Percentiles rank a stretch among this genome's conserved stretches.
Evolutionary conservation across 1,140 invertebrate genomes (phyloP).

Genomic region (Cyclina sinensis): DNA sequence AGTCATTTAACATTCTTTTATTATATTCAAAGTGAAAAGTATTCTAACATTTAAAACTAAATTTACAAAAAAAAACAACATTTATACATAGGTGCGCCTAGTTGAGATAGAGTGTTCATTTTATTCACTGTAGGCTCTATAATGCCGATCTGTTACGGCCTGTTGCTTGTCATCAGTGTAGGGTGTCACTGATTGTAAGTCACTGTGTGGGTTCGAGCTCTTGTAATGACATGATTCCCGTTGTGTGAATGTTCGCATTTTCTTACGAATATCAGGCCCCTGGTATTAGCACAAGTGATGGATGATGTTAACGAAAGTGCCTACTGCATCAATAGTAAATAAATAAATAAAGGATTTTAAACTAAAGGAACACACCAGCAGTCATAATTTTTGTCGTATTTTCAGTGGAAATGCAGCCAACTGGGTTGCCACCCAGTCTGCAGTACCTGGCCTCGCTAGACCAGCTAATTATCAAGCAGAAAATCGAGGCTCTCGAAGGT

Average conservation of each 20-base stretch:
- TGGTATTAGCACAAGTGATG: background rate
- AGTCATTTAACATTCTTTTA: too few species aligned
- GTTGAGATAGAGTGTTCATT: too few species aligned
- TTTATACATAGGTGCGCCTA: too few species aligned
- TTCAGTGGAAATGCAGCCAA: conserved; percentile 24
- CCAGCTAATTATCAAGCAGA: conserved; percentile 44
- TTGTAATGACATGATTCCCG: too few species aligned
- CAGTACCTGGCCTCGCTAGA: conserved; percentile 35
- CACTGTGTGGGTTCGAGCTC: too few species aligned
- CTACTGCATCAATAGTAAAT: background rate
- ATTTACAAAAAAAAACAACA: background rate
- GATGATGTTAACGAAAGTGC: background rate
- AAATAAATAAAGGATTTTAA: background rate
- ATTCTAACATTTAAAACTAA: background rate
- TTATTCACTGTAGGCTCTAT: too few species aligned
- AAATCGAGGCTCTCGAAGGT: conserved; percentile 47
- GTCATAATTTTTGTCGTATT: background rate
- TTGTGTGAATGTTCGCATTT: too few species aligned
- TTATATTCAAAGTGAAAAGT: background rate
- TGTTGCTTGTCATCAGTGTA: too few species aligned
- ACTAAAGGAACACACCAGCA: background rate
- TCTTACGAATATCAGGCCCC: background rate
- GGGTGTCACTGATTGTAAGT: too few species aligned
- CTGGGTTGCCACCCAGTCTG: background rate
- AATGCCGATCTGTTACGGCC: too few species aligned